phyloP scores from a whole-genome alignment of 2,888 invertebrate species.

The Pomacea canaliculata region DNA sequence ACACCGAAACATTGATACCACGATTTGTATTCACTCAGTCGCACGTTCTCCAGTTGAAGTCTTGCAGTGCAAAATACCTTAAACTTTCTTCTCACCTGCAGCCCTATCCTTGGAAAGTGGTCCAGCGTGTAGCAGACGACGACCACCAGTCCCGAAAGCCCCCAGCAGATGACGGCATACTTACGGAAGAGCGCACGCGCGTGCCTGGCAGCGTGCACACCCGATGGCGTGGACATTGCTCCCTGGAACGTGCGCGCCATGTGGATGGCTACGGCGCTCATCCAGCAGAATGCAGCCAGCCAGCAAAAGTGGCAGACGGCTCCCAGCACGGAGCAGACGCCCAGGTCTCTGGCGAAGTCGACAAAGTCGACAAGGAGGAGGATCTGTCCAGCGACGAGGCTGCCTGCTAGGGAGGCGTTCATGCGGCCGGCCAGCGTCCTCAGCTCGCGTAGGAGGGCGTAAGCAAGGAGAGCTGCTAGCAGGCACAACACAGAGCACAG shows the following conservation, averaged over 20 bases:
- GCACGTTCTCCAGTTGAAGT: background rate
- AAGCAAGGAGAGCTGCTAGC: constrained; percentile 21
- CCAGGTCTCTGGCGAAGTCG: constrained; percentile 3
- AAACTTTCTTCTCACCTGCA: too few relatives aligned
- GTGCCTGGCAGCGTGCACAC: constrained; percentile 5
- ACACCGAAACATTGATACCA: background rate
- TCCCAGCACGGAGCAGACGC: constrained; percentile 16
- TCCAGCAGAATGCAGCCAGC: constrained; percentile 30
- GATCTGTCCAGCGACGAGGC: constrained; percentile 16
- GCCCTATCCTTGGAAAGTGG: background rate
- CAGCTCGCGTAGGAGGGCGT: constrained; percentile 16
- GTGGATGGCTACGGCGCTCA: constrained; percentile 23
- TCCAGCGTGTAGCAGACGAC: constrained; percentile 7
- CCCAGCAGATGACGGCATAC: constrained; percentile 19
- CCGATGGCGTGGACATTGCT: background rate
- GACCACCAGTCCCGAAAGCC: constrained; percentile 12
- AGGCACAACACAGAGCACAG: constrained; percentile 21
- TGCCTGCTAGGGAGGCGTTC: constrained; percentile 21
- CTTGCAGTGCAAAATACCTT: background rate
- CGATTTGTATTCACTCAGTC: background rate
- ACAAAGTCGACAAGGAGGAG: constrained; percentile 20
- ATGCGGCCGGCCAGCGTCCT: constrained; percentile 26
- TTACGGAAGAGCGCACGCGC: constrained; percentile 2
- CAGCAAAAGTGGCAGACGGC: constrained; percentile 25
- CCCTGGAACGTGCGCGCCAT: constrained; percentile 24